phyloP scores from a whole-genome alignment of 2,888 invertebrate genomes.

The Plagiodera versicolora region DNA sequence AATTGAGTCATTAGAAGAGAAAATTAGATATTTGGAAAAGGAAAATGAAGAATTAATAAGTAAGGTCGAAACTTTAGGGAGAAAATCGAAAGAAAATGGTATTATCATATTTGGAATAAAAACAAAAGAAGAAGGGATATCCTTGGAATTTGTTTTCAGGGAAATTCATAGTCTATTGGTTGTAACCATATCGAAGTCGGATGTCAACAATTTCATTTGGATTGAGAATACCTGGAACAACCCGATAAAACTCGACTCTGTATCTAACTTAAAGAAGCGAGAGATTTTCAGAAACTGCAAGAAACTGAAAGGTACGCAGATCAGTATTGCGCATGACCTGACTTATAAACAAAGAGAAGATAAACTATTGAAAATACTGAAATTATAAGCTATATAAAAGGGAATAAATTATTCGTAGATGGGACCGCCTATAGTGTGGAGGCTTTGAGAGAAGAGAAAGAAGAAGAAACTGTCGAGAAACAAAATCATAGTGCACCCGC shows the following conservation, averaged over 20 bases:
- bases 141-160: slow-evolving; percentile 1
- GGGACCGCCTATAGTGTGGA: not conserved
- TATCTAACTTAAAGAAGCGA: not conserved
- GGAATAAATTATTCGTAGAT: slow-evolving; percentile 1
- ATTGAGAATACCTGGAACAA: not conserved
- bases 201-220: slow-evolving; percentile 10
- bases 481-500: not conserved
- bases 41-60: not conserved
- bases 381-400: not conserved
- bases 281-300: slow-evolving; percentile 1
- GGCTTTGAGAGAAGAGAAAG: not conserved
- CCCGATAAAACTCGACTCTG: not conserved
- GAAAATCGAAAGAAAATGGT: not conserved
- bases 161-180: not conserved
- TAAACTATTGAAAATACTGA: slow-evolving; percentile 4
- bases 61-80: not conserved
- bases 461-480: not conserved
- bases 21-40: not conserved
- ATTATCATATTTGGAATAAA: slow-evolving; percentile 2
- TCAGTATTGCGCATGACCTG: slow-evolving; percentile 3
- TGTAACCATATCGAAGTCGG: slow-evolving; percentile 4
- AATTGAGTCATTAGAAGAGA: no score
- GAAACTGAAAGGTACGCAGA: slow-evolving; percentile 7
- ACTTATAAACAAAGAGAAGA: slow-evolving; percentile 8
- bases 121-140: slow-evolving; percentile 1